Evolutionary conservation across 2,797 vertebrate genomes (phyloP).

Genomic region (Malacoraja senta): DNA sequence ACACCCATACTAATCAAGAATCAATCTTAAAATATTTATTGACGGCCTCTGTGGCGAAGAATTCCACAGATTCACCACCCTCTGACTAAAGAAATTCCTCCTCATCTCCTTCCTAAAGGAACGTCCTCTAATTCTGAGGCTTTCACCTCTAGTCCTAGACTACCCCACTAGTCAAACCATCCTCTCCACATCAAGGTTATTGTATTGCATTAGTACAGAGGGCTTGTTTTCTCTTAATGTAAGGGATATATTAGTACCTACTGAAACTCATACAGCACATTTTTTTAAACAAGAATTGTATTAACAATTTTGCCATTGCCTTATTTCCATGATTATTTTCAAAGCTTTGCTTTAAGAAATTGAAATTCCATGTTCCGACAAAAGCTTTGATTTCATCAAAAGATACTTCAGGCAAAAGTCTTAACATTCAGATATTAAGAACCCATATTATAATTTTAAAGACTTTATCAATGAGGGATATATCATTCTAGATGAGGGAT

Average conservation of each 20-base stretch:
- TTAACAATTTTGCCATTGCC: neutral
- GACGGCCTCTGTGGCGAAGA: too few species aligned
- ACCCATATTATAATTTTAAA: neutral
- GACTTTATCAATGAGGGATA: neutral
- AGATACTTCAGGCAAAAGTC: neutral
- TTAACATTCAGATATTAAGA: neutral
- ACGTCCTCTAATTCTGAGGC: too few species aligned
- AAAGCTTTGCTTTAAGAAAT: neutral
- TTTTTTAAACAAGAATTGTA: neutral
- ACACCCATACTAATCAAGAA: too few species aligned
- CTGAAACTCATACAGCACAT: neutral
- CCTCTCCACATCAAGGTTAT: too few species aligned
- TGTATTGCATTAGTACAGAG: neutral
- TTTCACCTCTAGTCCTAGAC: too few species aligned
- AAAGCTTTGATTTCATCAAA: neutral
- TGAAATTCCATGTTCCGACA: neutral
- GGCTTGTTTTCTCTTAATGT: neutral
- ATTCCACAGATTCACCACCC: too few species aligned
- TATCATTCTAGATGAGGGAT: neutral
- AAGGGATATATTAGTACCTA: neutral
- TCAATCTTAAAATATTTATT: too few species aligned
- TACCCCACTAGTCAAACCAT: too few species aligned
- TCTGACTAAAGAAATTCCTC: too few species aligned
- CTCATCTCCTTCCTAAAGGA: too few species aligned
- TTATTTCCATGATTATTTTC: neutral